Evolutionary conservation across 2,797 vertebrate species (phyloP).

Genomic region (Erpetoichthys calabaricus): DNA sequence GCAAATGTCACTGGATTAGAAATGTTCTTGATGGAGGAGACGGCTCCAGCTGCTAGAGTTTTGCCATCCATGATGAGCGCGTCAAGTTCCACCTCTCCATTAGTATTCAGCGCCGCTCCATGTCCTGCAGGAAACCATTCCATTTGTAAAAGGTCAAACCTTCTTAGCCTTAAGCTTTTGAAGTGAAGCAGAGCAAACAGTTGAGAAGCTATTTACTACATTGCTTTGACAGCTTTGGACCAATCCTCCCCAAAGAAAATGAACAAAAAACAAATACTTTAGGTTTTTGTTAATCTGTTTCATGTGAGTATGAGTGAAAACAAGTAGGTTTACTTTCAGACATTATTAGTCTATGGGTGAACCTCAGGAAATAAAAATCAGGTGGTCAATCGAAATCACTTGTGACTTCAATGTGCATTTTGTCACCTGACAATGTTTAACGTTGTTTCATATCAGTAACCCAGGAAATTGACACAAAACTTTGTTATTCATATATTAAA

Average conservation of each 20-base stretch:
- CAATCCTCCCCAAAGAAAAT: slow-evolving; percentile 36
- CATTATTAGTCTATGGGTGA: too few species aligned
- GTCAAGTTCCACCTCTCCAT: slow-evolving; percentile 51
- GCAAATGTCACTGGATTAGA: slow-evolving; percentile 53
- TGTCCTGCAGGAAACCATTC: slow-evolving; percentile 51
- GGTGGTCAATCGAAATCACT: too few species aligned
- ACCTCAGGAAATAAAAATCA: too few species aligned
- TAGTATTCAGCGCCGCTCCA: slow-evolving; percentile 41
- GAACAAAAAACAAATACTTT: not conserved
- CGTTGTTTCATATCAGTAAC: too few species aligned
- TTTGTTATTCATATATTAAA: too few species aligned
- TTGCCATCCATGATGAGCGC: slow-evolving; percentile 54
- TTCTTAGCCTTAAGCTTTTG: slow-evolving; percentile 41
- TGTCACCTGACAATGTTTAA: too few species aligned
- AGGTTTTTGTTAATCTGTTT: too few species aligned
- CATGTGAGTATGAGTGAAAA: too few species aligned
- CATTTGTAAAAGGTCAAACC: slow-evolving; percentile 47
- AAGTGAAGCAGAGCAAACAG: slow-evolving; percentile 48
- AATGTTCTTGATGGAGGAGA: slow-evolving; percentile 48
- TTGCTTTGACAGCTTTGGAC: slow-evolving; percentile 40
- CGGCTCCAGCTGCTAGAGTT: slow-evolving; percentile 40
- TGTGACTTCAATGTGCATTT: too few species aligned
- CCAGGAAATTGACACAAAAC: too few species aligned
- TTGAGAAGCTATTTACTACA: slow-evolving; percentile 46
- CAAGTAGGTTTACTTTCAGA: too few species aligned